A percentile compares a stretch with the other conserved stretches of the same genome.
phyloP scores from a whole-genome alignment of 2,888 invertebrate genomes.

The Corbicula japonica region DNA sequence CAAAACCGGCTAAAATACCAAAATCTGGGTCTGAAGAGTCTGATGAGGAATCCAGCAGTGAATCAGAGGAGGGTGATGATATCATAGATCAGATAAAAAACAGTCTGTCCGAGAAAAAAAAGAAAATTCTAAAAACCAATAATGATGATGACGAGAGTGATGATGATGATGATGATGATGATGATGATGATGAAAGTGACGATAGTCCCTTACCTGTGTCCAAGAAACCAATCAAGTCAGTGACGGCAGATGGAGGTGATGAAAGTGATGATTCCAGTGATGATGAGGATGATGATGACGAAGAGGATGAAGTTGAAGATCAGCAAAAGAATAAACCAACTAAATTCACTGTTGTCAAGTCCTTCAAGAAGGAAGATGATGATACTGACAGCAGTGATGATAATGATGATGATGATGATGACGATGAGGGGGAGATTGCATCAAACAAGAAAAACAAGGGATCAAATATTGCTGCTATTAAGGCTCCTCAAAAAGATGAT shows the following conservation, averaged over 20 bases:
- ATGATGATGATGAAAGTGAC: no score
- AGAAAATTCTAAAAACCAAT: background rate
- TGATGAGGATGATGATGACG: background rate
- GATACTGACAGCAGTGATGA: constrained; percentile 21
- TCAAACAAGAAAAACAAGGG: no score
- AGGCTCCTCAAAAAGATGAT: no score
- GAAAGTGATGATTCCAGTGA: constrained; percentile 4
- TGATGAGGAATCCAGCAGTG: constrained; percentile 5
- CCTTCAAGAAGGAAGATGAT: background rate
- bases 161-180: background rate
- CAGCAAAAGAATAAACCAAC: background rate
- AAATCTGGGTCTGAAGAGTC: background rate
- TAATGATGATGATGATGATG: constrained; percentile 22
- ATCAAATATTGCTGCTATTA: no score
- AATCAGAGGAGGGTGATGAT: background rate
- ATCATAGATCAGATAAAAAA: no score
- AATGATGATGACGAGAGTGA: constrained; percentile 7
- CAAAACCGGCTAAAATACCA: background rate
- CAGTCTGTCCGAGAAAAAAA: no score
- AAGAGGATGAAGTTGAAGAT: background rate
- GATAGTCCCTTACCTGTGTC: no score
- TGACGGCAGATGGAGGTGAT: no score
- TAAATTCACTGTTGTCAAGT: background rate
- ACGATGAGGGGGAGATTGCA: no score
- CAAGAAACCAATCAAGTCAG: no score